Percentiles rank a stretch among this genome's conserved stretches.
phyloP scores from a whole-genome alignment of 2,888 invertebrate species.

The Microctonus hyperodae region DNA sequence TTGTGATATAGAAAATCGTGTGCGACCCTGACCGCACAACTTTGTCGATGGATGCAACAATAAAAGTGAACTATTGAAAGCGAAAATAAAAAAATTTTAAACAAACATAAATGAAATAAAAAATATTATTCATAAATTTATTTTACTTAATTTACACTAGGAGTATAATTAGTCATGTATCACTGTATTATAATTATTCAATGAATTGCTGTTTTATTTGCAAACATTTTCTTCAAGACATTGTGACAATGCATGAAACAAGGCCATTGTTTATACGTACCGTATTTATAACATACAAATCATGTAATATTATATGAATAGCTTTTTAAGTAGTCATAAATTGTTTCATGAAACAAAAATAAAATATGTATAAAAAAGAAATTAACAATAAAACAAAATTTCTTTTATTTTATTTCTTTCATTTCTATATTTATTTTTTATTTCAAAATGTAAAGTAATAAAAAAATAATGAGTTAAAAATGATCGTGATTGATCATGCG shows the following conservation, averaged over 20 bases:
- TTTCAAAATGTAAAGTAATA: not conserved
- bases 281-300: too few relatives aligned
- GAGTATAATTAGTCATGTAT: too few relatives aligned
- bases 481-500: constrained; percentile 8
- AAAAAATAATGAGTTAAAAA: constrained; percentile 8
- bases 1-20: constrained; percentile 11
- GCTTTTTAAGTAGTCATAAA: constrained; percentile 3
- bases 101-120: too few relatives aligned
- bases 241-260: constrained; percentile 4
- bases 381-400: not conserved
- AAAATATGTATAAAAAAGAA: not conserved
- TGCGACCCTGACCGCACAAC: constrained; percentile 23
- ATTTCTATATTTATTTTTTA: too few relatives aligned
- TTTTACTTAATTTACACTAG: too few relatives aligned
- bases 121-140: too few relatives aligned
- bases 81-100: too few relatives aligned
- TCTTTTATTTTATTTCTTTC: not conserved
- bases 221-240: not conserved
- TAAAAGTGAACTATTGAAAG: too few relatives aligned
- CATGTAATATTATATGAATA: not conserved
- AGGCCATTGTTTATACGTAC: constrained; percentile 2
- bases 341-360: not conserved
- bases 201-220: not conserved
- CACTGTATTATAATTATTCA: not conserved
- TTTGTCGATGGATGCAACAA: too few relatives aligned